These are phyloP conservation scores for Poecile montanus DNA, from an alignment of 2,797 vertebrate species.

Conservation along the genomic window DNA sequence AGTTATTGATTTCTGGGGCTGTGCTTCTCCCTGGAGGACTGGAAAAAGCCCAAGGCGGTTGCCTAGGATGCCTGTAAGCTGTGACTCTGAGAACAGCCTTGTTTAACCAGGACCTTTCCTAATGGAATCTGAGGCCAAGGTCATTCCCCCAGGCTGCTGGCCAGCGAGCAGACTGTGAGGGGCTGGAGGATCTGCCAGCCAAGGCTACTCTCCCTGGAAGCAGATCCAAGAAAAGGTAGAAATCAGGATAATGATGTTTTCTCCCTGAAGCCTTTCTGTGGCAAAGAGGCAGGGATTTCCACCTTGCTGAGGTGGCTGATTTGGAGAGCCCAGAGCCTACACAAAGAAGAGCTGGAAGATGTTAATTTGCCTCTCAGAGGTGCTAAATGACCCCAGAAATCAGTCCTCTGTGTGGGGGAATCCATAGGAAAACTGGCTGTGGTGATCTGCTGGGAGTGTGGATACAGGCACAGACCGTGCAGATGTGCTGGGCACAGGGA, in stretches of 20 bases:
- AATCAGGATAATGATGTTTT: not conserved
- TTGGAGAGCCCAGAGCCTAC: not conserved
- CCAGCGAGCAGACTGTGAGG: not conserved
- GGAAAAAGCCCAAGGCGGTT: conserved; percentile 44
- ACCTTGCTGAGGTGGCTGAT: not conserved
- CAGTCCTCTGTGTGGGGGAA: not conserved
- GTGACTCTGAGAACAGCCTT: conserved; percentile 17
- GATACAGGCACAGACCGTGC: fast-evolving
- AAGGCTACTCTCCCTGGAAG: not conserved
- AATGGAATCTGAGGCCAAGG: conserved; percentile 11
- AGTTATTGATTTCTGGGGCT: conserved; percentile 40
- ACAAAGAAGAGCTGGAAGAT: fast-evolving
- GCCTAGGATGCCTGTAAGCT: conserved; percentile 22
- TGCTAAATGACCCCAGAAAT: not conserved
- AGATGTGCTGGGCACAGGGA: not conserved
- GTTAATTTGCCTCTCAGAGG: not conserved
- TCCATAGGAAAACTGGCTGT: not conserved
- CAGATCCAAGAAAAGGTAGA: not conserved
- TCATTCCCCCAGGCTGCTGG: conserved; percentile 22
- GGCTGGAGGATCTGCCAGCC: not conserved
- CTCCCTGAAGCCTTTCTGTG: not conserved
- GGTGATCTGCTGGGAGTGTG: not conserved
- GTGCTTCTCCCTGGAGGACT: conserved; percentile 32
- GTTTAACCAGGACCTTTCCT: not conserved
- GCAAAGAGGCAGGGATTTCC: not conserved